Evolutionary conservation across 1,140 invertebrate species (phyloP).

Genomic region (Phocides pigmalion): DNA sequence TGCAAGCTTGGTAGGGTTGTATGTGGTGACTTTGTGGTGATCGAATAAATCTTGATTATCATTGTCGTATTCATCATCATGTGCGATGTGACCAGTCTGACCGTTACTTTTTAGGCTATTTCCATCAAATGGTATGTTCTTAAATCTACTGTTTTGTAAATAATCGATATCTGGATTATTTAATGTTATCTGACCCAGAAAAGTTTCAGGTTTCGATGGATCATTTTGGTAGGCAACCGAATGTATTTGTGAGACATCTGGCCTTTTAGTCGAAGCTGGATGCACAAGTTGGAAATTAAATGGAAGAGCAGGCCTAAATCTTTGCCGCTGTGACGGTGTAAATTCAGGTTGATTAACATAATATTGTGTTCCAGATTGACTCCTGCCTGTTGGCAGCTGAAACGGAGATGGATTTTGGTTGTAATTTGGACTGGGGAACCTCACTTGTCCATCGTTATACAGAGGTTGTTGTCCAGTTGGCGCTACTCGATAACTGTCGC

Average conservation of each 20-base stretch:
- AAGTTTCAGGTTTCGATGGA: slow-evolving; percentile 84
- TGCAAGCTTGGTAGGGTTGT: slow-evolving; percentile 72
- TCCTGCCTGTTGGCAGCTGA: slow-evolving; percentile 76
- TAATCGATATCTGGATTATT: slow-evolving; percentile 84
- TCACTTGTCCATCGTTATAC: slow-evolving; percentile 63
- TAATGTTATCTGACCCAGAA: slow-evolving; percentile 84
- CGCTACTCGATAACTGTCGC: slow-evolving; percentile 64
- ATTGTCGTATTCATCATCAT: slow-evolving; percentile 75
- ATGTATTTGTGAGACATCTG: slow-evolving; percentile 74
- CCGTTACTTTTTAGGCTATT: slow-evolving; percentile 76
- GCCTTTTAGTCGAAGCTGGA: slow-evolving; percentile 77
- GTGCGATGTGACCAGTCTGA: slow-evolving; percentile 69
- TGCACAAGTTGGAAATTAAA: slow-evolving; percentile 78
- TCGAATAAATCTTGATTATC: slow-evolving; percentile 81
- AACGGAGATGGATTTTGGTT: slow-evolving; percentile 80
- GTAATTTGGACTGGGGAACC: slow-evolving; percentile 74
- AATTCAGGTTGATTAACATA: slow-evolving; percentile 79
- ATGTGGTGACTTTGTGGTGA: slow-evolving; percentile 76
- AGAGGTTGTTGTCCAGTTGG: slow-evolving; percentile 61
- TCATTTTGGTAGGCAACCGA: slow-evolving; percentile 82
- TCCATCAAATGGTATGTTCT: slow-evolving; percentile 74
- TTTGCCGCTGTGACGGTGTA: slow-evolving; percentile 60
- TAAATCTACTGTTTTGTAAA: slow-evolving; percentile 72
- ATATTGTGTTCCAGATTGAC: slow-evolving; percentile 73
- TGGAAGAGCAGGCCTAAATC: slow-evolving; percentile 71